Percentiles rank a stretch among this genome's conserved stretches.
phyloP scores from a whole-genome alignment of 2,888 invertebrate genomes.

The Pasiphila rectangulata region DNA sequence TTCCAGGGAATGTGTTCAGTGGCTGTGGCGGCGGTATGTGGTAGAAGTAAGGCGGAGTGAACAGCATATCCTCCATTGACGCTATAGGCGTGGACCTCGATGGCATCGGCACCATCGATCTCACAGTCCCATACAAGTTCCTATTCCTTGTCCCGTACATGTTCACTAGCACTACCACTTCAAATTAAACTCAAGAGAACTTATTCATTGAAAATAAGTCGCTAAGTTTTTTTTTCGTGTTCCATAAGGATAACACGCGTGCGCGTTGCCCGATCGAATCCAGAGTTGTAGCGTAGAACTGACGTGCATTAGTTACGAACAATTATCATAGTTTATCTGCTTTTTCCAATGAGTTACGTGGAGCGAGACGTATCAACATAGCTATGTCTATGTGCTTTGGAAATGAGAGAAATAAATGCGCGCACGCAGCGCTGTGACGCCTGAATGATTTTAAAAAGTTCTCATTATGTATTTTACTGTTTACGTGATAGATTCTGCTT shows the following conservation, averaged over 20 bases:
- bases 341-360: conserved; percentile 75
- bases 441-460: conserved; percentile 72
- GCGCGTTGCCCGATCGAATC: conserved; percentile 51
- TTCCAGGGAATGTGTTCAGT: conserved; percentile 71
- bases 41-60: conserved; percentile 68
- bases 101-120: conserved; percentile 58
- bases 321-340: conserved; percentile 77
- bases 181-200: conserved; percentile 30
- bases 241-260: conserved; percentile 38
- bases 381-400: conserved; percentile 56
- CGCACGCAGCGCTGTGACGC: conserved; percentile 63
- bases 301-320: conserved; percentile 63
- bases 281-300: conserved; percentile 46
- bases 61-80: conserved; percentile 60
- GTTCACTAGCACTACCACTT: conserved; percentile 51
- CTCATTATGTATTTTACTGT: conserved; percentile 44
- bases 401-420: conserved; percentile 64
- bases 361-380: conserved; percentile 70
- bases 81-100: conserved; percentile 53
- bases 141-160: conserved; percentile 65
- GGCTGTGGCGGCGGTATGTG: conserved; percentile 70
- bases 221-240: conserved; percentile 36
- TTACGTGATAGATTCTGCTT: conserved; percentile 30
- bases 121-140: conserved; percentile 69
- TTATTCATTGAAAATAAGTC: conserved; percentile 74